These are phyloP conservation scores for Amia ocellicauda DNA, from an alignment of 2,113 vertebrate species.

Conservation along the genomic window DNA sequence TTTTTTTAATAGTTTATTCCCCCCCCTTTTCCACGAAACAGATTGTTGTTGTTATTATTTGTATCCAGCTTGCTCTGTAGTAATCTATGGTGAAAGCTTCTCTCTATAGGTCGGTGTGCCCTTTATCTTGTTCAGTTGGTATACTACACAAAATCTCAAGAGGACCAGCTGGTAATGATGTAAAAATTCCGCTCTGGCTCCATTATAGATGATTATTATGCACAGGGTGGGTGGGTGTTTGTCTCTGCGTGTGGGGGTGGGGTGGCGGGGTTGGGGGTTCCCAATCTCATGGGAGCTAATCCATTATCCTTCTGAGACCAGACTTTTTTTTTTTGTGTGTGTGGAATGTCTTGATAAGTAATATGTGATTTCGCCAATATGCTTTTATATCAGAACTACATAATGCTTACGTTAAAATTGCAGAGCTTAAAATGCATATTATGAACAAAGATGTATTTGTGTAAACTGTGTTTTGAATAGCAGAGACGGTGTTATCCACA, in stretches of 20 bases:
- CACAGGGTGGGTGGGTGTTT: slow-evolving; percentile 20
- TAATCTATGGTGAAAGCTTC: not conserved
- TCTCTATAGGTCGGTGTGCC: not conserved
- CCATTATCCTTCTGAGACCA: not conserved
- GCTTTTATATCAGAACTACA: too few relatives aligned
- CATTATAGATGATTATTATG: slow-evolving; percentile 28
- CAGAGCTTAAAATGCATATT: not conserved
- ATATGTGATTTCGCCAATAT: too few relatives aligned
- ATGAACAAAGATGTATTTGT: not conserved
- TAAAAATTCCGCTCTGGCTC: slow-evolving; percentile 40
- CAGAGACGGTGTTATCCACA: too few relatives aligned
- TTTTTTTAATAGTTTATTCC: too few relatives aligned
- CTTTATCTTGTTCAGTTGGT: slow-evolving; percentile 25
- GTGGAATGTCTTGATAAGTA: too few relatives aligned
- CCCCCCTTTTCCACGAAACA: not conserved
- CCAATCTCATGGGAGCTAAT: slow-evolving; percentile 37
- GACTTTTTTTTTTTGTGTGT: too few relatives aligned
- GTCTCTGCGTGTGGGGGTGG: too few relatives aligned
- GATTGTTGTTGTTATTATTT: not conserved
- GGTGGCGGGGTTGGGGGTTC: too few relatives aligned
- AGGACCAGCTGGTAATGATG: slow-evolving; percentile 29
- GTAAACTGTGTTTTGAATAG: too few relatives aligned
- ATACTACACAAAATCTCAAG: slow-evolving; percentile 39
- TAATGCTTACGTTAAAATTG: too few relatives aligned
- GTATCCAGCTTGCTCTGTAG: not conserved